Conservation (phyloP, 1,140 invertebrate genomes). For the Mya arenaria region DNA sequence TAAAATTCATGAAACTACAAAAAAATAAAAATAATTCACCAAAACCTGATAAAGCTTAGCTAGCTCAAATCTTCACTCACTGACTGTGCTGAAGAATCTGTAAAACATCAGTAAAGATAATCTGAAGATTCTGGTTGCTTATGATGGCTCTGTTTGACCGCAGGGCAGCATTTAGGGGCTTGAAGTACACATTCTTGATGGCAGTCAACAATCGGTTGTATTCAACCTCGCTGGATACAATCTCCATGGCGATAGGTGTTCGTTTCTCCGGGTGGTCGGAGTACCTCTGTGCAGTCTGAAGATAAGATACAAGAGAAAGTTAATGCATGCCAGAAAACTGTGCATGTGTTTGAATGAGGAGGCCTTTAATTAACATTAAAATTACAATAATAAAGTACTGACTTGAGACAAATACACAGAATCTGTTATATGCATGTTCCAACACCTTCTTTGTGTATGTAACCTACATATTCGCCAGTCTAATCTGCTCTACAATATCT, state of each 20-base stretch:
- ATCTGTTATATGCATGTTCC: not conserved
- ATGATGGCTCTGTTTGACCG: slow-evolving; percentile 74
- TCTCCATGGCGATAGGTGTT: slow-evolving; percentile 69
- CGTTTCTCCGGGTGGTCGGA: slow-evolving; percentile 69
- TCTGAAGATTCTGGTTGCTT: slow-evolving; percentile 71
- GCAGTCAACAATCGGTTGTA: slow-evolving; percentile 68
- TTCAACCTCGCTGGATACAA: slow-evolving; percentile 70
- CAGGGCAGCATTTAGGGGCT: slow-evolving; percentile 69
- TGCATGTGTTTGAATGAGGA: no score
- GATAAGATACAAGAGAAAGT: not conserved
- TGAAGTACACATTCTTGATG: slow-evolving; percentile 70
- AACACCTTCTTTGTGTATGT: no score
- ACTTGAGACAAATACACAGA: not conserved
- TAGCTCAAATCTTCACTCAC: slow-evolving; percentile 60
- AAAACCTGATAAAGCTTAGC: no score
- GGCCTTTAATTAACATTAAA: no score
- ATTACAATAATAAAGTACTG: not conserved
- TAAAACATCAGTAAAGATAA: slow-evolving; percentile 74
- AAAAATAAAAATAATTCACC: no score
- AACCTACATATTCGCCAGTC: no score
- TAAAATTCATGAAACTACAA: no score
- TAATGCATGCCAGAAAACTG: no score
- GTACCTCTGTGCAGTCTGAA: slow-evolving; percentile 63
- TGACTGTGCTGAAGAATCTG: slow-evolving; percentile 68
- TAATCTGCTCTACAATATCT: no score